Conservation (phyloP, 2,888 invertebrate species). For the Syrista parreyssii region DNA sequence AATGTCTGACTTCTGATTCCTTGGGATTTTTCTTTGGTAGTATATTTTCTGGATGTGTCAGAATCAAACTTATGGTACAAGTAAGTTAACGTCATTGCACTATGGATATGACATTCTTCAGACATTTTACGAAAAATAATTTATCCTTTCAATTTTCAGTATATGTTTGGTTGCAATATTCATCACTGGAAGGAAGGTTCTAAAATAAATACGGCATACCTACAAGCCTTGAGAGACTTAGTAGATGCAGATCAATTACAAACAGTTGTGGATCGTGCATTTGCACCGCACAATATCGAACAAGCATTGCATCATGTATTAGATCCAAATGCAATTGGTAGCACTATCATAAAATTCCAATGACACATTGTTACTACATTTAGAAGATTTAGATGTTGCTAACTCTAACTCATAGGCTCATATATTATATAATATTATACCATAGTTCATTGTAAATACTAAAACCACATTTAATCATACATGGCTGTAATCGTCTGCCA, state of each 20-base stretch:
- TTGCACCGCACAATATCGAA: constrained; percentile 65
- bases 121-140: neutral
- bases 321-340: constrained; percentile 65
- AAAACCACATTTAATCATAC: neutral
- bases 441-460: neutral
- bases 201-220: constrained; percentile 51
- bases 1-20: constrained; percentile 68
- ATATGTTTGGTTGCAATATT: constrained; percentile 57
- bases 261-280: constrained; percentile 71
- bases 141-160: constrained; percentile 46
- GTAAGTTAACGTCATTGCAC: constrained; percentile 47
- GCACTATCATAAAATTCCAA: constrained; percentile 67
- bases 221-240: constrained; percentile 65
- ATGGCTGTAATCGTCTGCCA: neutral
- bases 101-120: neutral
- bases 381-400: neutral
- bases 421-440: neutral
- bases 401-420: neutral
- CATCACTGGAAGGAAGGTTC: constrained; percentile 59
- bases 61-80: constrained; percentile 64
- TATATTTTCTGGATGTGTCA: constrained; percentile 67
- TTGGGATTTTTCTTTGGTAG: constrained; percentile 67
- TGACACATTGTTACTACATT: constrained; percentile 35
- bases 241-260: constrained; percentile 70
- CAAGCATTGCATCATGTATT: constrained; percentile 65